These are phyloP conservation scores for Rotaria macrura DNA, from an alignment of 2,888 invertebrate species.

Conservation along the genomic window DNA sequence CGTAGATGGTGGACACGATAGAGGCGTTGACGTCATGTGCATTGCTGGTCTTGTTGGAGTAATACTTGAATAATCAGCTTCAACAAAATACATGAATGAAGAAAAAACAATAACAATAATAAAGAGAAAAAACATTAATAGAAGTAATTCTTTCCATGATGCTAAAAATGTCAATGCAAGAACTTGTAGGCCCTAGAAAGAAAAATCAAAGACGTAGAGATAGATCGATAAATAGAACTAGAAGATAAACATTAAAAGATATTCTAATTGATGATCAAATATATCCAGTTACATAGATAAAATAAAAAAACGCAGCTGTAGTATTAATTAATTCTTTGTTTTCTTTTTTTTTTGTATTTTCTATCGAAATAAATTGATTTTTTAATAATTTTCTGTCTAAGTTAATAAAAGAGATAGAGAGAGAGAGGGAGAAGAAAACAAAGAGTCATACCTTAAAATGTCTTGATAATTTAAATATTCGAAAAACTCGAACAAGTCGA, in stretches of 20 bases:
- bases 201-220: too few species aligned
- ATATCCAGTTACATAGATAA: neutral
- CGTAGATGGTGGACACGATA: slow-evolving; percentile 40
- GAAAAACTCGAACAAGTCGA: slow-evolving; percentile 43
- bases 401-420: neutral
- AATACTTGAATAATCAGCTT: slow-evolving; percentile 38
- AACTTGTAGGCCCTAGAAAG: slow-evolving; percentile 41
- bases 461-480: slow-evolving; percentile 46
- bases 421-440: too few species aligned
- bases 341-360: neutral
- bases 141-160: slow-evolving; percentile 43
- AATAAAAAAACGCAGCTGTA: neutral
- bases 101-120: slow-evolving; percentile 47
- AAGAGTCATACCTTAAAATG: slow-evolving; percentile 40
- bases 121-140: slow-evolving; percentile 46
- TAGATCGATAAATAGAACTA: too few species aligned
- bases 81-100: slow-evolving; percentile 45
- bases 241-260: slow-evolving; percentile 31
- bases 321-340: neutral
- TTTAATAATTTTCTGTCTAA: neutral
- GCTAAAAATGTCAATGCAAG: slow-evolving; percentile 44
- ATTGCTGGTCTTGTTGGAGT: slow-evolving; percentile 26
- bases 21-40: slow-evolving; percentile 34
- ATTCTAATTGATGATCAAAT: neutral
- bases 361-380: neutral